Evolutionary conservation across 2,888 invertebrate species (phyloP), one percentile per base, ranked within the genome.

Genomic region (Malthinus seriepunctatus): DNA sequence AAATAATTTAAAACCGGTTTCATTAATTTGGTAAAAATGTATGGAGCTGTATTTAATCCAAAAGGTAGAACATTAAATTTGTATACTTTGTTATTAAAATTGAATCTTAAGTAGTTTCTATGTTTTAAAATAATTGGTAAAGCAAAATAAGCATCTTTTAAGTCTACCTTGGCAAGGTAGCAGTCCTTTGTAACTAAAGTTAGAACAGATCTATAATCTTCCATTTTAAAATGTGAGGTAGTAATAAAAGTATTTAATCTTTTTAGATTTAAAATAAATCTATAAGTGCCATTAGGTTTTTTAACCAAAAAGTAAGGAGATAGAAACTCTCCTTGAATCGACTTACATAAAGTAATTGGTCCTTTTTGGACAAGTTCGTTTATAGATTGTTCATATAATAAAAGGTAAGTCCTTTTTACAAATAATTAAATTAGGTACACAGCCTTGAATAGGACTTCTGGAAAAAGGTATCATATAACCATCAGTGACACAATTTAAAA

Each of bases 211-310:
- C 64, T 54, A 42, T 51, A 56, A 46, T 69, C 66, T 49, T 70
- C 67, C 52, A 69, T 62, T 62, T 72, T 69, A 46, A 71, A 71
- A 58, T 71, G 67, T 6, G 60, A 34, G 6, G 62, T 52, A 14
- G 45, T 32, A 31, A 71, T 47, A 48, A 58, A 67, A 39, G 52
- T 39, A 37, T 70, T 68, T 15, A 71, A 48, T 0, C 44, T 35
- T 52, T 67, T 69, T 34, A 67, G 39, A 46, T 68, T 70, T 15
- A 69, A 56, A 51, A 72, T 69, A 56, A 70, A 67, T 1, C 69
- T 58, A 23, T 50, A 48, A 52, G 23, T 11, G 0, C 60, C 60
- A 33, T 64, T 56, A 11, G 64, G 52, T 63, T 65, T 59, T 42
- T 62, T 66, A 38, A 59, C 58, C 56, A 48, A 12, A 48, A 48